phyloP scores from a whole-genome alignment of 2,888 invertebrate genomes.

The Machimus atricapillus region DNA sequence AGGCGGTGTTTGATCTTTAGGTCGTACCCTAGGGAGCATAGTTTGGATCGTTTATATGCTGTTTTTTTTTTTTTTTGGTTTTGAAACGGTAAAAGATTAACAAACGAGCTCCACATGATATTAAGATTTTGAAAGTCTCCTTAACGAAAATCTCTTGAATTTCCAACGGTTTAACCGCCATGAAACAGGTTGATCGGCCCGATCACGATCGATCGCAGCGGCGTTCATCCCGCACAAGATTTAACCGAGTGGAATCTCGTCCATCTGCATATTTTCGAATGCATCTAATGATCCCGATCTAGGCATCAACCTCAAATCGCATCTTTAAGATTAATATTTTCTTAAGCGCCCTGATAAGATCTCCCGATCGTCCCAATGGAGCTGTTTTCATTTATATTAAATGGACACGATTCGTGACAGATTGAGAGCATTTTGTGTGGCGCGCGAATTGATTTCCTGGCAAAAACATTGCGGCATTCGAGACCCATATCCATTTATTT shows the following conservation, averaged over 20 bases:
- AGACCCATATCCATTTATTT: background rate
- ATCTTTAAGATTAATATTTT: conserved; percentile 19
- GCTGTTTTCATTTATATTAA: conserved; percentile 14
- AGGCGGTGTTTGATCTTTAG: background rate
- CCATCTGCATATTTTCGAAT: background rate
- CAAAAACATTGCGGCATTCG: background rate
- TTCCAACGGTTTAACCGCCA: background rate
- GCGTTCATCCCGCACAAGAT: background rate
- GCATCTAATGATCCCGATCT: background rate
- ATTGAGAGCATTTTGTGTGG: conserved; percentile 8
- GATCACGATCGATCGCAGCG: background rate
- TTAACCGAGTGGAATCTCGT: background rate
- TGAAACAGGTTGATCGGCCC: background rate
- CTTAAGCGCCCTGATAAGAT: background rate
- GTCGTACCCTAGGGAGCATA: background rate
- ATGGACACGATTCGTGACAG: conserved; percentile 18
- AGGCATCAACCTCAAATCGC: background rate
- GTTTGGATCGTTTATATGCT: background rate
- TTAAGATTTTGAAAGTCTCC: background rate
- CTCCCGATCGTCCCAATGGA: background rate
- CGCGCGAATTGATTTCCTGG: conserved; percentile 6
- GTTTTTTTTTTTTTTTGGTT: background rate
- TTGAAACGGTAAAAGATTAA: background rate
- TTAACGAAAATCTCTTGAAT: background rate
- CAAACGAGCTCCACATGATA: background rate